Conservation (phyloP, 2,888 invertebrate genomes). For the Ptychoptera contaminata region DNA sequence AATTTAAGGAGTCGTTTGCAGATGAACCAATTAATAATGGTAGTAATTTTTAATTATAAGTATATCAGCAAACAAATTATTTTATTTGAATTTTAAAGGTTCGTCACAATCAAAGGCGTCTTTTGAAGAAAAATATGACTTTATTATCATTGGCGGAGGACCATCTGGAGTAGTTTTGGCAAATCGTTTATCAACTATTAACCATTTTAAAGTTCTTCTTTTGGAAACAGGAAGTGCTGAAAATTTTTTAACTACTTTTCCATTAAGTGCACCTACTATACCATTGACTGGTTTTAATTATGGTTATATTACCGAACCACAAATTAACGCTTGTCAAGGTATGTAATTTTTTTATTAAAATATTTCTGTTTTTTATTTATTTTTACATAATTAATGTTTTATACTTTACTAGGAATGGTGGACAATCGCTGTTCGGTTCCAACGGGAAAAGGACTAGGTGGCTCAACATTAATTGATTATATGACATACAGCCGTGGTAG, state of each 20-base stretch:
- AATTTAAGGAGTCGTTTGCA: too few relatives aligned
- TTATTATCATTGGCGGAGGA: slow-evolving; percentile 70
- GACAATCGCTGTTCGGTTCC: slow-evolving; percentile 32
- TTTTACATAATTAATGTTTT: too few relatives aligned
- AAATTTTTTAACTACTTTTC: slow-evolving; percentile 23
- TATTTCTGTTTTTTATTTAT: too few relatives aligned
- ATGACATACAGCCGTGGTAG: slow-evolving; percentile 64
- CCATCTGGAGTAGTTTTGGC: slow-evolving; percentile 51
- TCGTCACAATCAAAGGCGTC: too few relatives aligned
- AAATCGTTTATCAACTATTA: slow-evolving; percentile 29
- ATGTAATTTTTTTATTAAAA: too few relatives aligned
- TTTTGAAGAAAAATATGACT: too few relatives aligned
- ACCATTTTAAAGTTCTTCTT: slow-evolving; percentile 32
- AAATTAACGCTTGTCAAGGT: slow-evolving; percentile 42
- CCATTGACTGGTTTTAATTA: slow-evolving; percentile 42
- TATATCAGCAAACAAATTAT: too few relatives aligned
- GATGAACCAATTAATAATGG: too few relatives aligned
- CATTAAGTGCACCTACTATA: slow-evolving; percentile 21
- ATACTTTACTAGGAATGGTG: slow-evolving; percentile 29
- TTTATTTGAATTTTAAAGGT: too few relatives aligned
- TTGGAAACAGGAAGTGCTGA: slow-evolving; percentile 37
- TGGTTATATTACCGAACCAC: slow-evolving; percentile 52
- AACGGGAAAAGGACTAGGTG: slow-evolving; percentile 42
- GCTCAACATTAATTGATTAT: slow-evolving; percentile 43
- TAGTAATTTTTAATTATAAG: too few relatives aligned